Evolutionary conservation across 1,140 invertebrate genomes (phyloP).

Genomic region (Adoxophyes honmai): DNA sequence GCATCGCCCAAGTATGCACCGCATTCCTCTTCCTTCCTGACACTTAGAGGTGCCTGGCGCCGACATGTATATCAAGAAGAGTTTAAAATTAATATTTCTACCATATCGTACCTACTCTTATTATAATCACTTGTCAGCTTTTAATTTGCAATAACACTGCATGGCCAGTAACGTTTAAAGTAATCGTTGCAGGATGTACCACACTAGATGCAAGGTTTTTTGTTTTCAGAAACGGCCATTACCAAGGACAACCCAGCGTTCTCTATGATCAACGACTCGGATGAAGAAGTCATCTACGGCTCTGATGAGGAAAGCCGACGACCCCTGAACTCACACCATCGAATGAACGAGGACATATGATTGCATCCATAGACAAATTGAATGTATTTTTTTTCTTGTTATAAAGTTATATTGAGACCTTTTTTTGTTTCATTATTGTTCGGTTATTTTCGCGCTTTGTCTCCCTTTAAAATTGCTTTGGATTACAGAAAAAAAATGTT

Average conservation of each 20-base stretch:
- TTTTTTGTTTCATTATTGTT: neutral
- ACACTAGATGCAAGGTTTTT: slow-evolving; percentile 22
- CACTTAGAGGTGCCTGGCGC: no score
- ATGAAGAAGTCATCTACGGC: slow-evolving; percentile 97
- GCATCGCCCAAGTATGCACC: no score
- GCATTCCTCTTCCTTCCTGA: no score
- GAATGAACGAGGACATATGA: slow-evolving; percentile 65
- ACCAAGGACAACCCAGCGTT: slow-evolving; percentile 98
- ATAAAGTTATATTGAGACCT: slow-evolving; percentile 40
- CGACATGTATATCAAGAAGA: no score
- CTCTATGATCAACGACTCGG: slow-evolving; percentile 99
- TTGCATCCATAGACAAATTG: slow-evolving; percentile 39
- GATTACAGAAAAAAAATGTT: no score
- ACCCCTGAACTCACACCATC: slow-evolving; percentile 81
- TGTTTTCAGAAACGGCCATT: slow-evolving; percentile 87
- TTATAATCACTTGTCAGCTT: no score
- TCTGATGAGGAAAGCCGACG: slow-evolving; percentile 92
- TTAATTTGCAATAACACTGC: no score
- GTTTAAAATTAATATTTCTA: no score
- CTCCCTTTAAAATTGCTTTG: no score
- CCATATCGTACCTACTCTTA: no score
- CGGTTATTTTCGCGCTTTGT: neutral
- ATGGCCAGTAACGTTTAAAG: no score
- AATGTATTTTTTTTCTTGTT: slow-evolving; percentile 53
- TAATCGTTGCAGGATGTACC: neutral